These are phyloP conservation scores for Geodia barretti DNA, from an alignment of 37 sponge, comb jelly and placozoan genomes.

Conservation along the genomic window DNA sequence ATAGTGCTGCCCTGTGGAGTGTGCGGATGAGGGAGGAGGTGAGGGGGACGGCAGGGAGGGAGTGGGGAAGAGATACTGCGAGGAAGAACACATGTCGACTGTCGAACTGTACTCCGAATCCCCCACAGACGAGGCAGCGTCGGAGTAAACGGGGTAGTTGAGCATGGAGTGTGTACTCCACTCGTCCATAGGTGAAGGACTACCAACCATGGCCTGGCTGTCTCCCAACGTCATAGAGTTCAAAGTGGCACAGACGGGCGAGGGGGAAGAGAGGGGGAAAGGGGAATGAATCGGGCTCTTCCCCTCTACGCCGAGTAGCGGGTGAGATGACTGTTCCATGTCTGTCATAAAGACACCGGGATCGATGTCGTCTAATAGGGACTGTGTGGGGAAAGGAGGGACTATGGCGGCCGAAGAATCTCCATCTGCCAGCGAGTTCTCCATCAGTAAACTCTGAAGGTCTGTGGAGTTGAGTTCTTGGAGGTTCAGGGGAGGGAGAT, in stretches of 20 bases:
- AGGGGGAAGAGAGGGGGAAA: conserved; percentile 8
- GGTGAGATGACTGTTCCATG: conserved; percentile 2
- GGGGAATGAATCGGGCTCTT: conserved; percentile 8
- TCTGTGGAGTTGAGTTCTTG: conserved; percentile 3
- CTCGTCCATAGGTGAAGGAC: too few relatives aligned
- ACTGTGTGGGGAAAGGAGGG: background rate
- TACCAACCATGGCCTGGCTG: too few relatives aligned
- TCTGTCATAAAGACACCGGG: conserved; percentile 57
- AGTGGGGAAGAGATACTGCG: background rate
- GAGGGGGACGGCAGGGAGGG: conserved; percentile 22
- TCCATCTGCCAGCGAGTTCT: background rate
- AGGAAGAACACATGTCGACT: conserved; percentile 1
- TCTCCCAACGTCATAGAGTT: background rate
- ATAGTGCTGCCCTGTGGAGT: background rate
- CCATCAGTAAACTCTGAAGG: conserved; percentile 1
- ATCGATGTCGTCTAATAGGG: conserved; percentile 45
- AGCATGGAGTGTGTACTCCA: background rate
- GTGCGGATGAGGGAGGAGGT: conserved; percentile 1
- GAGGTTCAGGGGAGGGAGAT: background rate
- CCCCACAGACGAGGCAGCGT: background rate
- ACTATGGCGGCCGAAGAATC: too few relatives aligned
- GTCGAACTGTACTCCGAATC: background rate
- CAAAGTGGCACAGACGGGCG: background rate
- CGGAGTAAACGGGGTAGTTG: background rate
- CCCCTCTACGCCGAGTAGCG: background rate